Percentiles rank a stretch among this genome's conserved stretches.
phyloP scores from a whole-genome alignment of 2,113 vertebrate genomes.

The Zosterops hypoxanthus region DNA sequence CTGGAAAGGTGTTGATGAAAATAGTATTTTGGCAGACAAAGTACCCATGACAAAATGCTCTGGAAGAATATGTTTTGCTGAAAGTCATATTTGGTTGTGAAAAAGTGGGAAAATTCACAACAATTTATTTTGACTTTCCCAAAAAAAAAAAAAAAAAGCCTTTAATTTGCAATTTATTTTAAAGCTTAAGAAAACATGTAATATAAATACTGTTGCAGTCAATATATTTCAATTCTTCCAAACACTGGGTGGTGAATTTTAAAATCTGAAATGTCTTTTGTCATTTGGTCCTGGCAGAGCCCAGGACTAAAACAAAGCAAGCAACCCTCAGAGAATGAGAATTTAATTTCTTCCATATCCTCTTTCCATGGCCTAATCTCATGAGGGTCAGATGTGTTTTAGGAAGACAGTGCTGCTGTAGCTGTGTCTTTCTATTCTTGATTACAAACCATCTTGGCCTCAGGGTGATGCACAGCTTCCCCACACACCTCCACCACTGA shows the following conservation, averaged over 20 bases:
- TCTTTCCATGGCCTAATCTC: not conserved
- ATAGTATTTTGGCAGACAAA: not conserved
- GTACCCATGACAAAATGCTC: not conserved
- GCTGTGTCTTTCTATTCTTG: not conserved
- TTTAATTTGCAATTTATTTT: not conserved
- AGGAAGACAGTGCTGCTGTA: not conserved
- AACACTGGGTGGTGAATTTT: not conserved
- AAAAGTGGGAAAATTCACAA: not conserved
- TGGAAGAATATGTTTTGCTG: not conserved
- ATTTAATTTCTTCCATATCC: not conserved
- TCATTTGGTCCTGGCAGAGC: not conserved
- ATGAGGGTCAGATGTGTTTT: not conserved
- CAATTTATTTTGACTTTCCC: not conserved
- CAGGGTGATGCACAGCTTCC: not conserved
- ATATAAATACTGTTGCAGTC: not conserved
- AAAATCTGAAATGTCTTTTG: not conserved
- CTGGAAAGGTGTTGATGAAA: not conserved
- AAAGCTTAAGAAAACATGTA: not conserved
- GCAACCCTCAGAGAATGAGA: not conserved
- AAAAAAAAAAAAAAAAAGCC: not conserved
- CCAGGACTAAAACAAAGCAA: not conserved
- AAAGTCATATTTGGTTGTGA: not conserved
- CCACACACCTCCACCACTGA: not conserved
- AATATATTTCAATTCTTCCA: not conserved
- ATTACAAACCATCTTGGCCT: rapidly evolving